Evolutionary conservation across 2,888 invertebrate species (phyloP), one percentile per base, ranked within the genome.

Genomic region (Ormia ochracea): DNA sequence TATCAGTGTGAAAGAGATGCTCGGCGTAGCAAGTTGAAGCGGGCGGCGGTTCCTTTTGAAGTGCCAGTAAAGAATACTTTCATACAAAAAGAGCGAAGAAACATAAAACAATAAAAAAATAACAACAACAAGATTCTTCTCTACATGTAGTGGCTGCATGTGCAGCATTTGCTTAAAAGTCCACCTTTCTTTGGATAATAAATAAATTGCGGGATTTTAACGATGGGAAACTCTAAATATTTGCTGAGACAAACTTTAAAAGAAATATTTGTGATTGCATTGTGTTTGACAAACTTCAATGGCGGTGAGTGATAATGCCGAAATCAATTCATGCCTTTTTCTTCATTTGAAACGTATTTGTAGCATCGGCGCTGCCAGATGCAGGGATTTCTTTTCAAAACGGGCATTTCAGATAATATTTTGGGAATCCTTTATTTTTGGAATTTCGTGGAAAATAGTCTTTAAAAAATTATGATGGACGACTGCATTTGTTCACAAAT

Each of bases 291-390:
- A 10, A 66, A 72, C 14, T 59, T 66, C 10, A 14, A 59, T 14
- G 26, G 33, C 4, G 77, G 77, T 78, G 45, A 78, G 72, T 66
- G 66, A 78, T 56, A 69, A 59, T 33, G 9, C 31, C 19, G 17
- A 58, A 58, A 45, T 17, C 1, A 1, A 3, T 26, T 38, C 7
- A n/a, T 12, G 2, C 6, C 48, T 38, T 9, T 69, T 21, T n/a
- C 26, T 14, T 33, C 21, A 6, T 14, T 3, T 1, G 7, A 0
- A 3, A 45, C 17, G 36, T 45, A 12, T 26, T 54, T 33, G n/a
- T 54, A n/a, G n/a, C n/a, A n/a, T n/a, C 28, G 45, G 2, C n/a
- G 36, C n/a, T 28, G 28, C n/a, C n/a, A n/a, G n/a, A n/a, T n/a
- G n/a, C n/a, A n/a, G n/a, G n/a, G n/a, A n/a, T n/a, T n/a, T n/a